These are phyloP conservation scores for Onthophagus taurus DNA, from an alignment of 1,140 invertebrate genomes.

Conservation along the genomic window DNA sequence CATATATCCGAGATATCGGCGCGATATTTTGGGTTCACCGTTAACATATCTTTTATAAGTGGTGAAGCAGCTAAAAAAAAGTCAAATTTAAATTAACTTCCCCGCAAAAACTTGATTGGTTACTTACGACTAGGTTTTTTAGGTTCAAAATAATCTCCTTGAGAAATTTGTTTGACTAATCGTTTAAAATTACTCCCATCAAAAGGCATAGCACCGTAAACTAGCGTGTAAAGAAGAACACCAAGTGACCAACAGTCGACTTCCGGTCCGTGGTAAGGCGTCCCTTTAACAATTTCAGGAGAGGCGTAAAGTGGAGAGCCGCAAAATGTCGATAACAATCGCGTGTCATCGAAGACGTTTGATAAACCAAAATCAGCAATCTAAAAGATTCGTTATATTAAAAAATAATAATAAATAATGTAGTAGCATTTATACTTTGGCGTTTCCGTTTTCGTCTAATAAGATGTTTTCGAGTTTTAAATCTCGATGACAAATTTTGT, in stretches of 20 bases:
- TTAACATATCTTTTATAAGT: constrained; percentile 88
- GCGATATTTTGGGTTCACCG: constrained; percentile 78
- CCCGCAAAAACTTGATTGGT: neutral
- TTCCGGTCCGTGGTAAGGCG: constrained; percentile 96
- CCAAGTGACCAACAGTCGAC: constrained; percentile 94
- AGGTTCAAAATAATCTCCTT: constrained; percentile 95
- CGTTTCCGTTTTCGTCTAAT: constrained; percentile 89
- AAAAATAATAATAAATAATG: too few species aligned
- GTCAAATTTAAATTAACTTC: neutral
- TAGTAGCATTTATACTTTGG: constrained; percentile 74
- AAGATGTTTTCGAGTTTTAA: constrained; percentile 98
- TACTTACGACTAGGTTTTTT: constrained; percentile 81
- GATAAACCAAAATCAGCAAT: constrained; percentile 99
- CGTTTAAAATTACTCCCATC: constrained; percentile 97
- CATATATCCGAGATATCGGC: constrained; percentile 92
- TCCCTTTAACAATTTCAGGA: constrained; percentile 97
- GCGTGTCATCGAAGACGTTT: constrained; percentile 90
- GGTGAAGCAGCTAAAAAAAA: constrained; percentile 70
- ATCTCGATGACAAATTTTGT: constrained; percentile 96
- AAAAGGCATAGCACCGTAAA: constrained; percentile 99
- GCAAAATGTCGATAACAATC: constrained; percentile 89
- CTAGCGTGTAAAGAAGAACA: constrained; percentile 93
- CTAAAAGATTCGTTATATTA: constrained; percentile 38
- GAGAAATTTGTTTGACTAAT: constrained; percentile 93
- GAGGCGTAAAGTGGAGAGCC: constrained; percentile 97